Evolutionary conservation across 1,140 invertebrate species (phyloP).

Genomic region (Araneus ventricosus): DNA sequence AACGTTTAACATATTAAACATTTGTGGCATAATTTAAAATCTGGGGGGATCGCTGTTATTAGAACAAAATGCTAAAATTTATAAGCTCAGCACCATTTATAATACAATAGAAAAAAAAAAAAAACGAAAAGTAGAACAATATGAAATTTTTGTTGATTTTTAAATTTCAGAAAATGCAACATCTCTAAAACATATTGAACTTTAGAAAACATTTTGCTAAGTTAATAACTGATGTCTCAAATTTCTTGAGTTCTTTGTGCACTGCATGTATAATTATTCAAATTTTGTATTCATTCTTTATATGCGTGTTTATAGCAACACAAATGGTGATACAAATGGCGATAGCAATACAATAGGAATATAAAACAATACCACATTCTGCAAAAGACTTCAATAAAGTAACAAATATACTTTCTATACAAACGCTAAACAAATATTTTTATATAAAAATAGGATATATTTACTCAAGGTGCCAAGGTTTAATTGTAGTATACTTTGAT

Average conservation of each 20-base stretch:
- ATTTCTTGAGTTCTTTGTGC: background rate
- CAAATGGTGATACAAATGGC: background rate
- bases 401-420: constrained; percentile 37
- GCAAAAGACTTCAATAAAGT: background rate
- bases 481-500: constrained; percentile 48
- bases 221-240: background rate
- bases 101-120: no score
- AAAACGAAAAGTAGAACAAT: background rate
- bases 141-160: background rate
- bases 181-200: background rate
- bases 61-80: no score
- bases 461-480: background rate
- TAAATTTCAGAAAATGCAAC: background rate
- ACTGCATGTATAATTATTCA: background rate
- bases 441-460: constrained; percentile 56
- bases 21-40: no score
- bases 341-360: background rate
- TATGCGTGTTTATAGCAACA: no score
- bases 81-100: no score
- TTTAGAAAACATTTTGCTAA: background rate
- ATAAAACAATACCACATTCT: background rate
- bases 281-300: no score
- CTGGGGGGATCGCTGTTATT: no score
- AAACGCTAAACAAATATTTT: constrained; percentile 33
- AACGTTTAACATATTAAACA: no score